Conservation (phyloP, 2,113 vertebrate genomes). For the Erythrocercus mccallii region DNA sequence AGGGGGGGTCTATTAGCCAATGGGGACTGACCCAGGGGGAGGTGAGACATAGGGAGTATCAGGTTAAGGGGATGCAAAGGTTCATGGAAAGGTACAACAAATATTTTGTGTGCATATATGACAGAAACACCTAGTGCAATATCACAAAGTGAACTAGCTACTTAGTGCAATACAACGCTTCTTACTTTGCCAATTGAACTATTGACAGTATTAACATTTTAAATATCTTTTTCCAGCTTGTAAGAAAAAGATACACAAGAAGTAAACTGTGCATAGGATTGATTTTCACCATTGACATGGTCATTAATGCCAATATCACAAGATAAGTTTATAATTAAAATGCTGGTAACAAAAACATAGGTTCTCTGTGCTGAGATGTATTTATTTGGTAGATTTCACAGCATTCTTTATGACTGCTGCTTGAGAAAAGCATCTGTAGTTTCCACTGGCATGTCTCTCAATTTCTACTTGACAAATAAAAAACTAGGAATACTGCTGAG, state of each 20-base stretch:
- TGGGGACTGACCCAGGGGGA: too few species aligned
- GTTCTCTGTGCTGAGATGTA: neutral
- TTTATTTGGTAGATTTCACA: neutral
- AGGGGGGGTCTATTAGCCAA: too few species aligned
- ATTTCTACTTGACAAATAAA: neutral
- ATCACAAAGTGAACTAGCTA: too few species aligned
- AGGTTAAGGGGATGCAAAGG: too few species aligned
- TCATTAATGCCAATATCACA: neutral
- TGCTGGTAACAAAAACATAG: neutral
- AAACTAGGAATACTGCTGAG: neutral
- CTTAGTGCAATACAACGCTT: too few species aligned
- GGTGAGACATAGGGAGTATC: too few species aligned
- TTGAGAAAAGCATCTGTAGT: neutral
- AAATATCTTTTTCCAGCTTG: neutral
- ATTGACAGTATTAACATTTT: neutral
- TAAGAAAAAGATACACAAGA: neutral
- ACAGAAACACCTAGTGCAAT: too few species aligned
- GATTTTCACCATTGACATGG: neutral
- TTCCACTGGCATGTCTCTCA: neutral
- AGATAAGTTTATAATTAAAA: neutral
- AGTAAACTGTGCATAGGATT: neutral
- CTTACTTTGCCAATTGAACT: neutral
- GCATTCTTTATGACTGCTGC: neutral
- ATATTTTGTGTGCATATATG: too few species aligned
- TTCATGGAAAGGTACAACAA: too few species aligned